phyloP scores from a whole-genome alignment of 1,140 invertebrate species.

The Manduca sexta region DNA sequence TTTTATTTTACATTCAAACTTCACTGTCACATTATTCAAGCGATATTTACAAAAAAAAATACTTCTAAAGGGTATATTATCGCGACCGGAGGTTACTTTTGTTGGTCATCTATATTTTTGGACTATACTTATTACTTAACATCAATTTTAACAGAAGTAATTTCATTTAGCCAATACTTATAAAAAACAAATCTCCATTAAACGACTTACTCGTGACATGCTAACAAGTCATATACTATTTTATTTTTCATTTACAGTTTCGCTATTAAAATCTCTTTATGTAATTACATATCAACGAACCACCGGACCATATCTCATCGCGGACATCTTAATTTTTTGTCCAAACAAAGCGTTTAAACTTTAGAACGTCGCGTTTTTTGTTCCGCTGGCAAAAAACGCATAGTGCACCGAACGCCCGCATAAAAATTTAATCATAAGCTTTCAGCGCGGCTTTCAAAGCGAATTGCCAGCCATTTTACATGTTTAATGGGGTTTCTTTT shows the following conservation, averaged over 20 bases:
- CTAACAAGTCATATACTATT: neutral
- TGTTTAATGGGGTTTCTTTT: constrained; percentile 39
- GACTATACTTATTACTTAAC: no score
- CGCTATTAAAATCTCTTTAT: constrained; percentile 6
- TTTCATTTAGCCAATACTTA: no score
- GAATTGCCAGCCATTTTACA: constrained; percentile 38
- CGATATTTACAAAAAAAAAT: no score
- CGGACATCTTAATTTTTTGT: constrained; percentile 6
- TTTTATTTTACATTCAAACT: no score
- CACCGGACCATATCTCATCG: neutral
- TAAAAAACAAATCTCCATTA: no score
- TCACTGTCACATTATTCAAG: no score
- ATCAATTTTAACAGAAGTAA: no score
- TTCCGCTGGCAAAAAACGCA: constrained; percentile 34
- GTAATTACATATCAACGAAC: constrained; percentile 7
- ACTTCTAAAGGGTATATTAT: no score
- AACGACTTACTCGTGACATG: neutral
- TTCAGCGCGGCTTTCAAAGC: constrained; percentile 46
- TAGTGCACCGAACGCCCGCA: constrained; percentile 29
- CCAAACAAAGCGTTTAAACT: constrained; percentile 3
- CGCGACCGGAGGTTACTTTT: no score
- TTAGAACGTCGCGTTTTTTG: constrained; percentile 23
- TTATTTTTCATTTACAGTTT: constrained; percentile 4
- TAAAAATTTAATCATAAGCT: constrained; percentile 57
- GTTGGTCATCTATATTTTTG: no score